Evolutionary conservation across 2,113 vertebrate genomes (phyloP).

Genomic region (Cynocephalus volans): DNA sequence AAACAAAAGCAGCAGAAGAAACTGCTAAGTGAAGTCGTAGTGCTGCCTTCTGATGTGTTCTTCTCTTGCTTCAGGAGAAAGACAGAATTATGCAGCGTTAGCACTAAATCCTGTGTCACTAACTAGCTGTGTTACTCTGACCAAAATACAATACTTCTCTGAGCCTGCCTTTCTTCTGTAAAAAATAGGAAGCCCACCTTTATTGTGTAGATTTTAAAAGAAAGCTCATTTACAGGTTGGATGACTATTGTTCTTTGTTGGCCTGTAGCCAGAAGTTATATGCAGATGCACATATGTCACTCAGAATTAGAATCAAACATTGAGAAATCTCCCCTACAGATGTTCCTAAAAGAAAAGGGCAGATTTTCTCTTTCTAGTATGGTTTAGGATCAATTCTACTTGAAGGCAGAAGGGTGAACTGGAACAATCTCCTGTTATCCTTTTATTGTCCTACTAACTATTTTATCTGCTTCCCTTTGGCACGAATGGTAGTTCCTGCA

Average conservation of each 20-base stretch:
- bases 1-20: slow-evolving; percentile 7
- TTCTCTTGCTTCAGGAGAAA: neutral
- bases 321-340: slow-evolving; percentile 72
- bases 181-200: slow-evolving; percentile 17
- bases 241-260: slow-evolving; percentile 61
- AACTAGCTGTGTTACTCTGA: neutral
- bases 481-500: slow-evolving; percentile 20
- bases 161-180: neutral
- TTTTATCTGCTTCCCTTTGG: slow-evolving; percentile 65
- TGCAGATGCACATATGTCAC: slow-evolving; percentile 64
- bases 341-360: slow-evolving; percentile 72
- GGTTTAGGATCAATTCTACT: slow-evolving; percentile 49
- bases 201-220: slow-evolving; percentile 33
- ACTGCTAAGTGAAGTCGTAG: neutral
- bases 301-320: slow-evolving; percentile 67
- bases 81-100: neutral
- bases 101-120: neutral
- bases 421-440: slow-evolving; percentile 50
- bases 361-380: slow-evolving; percentile 57
- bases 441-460: slow-evolving; percentile 69
- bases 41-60: neutral
- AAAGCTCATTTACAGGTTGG: slow-evolving; percentile 70
- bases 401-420: slow-evolving; percentile 53
- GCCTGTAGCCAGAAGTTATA: slow-evolving; percentile 69
- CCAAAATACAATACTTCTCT: neutral